These are phyloP conservation scores for Platysternon megacephalum DNA, from an alignment of 2,113 vertebrate genomes.

Conservation along the genomic window DNA sequence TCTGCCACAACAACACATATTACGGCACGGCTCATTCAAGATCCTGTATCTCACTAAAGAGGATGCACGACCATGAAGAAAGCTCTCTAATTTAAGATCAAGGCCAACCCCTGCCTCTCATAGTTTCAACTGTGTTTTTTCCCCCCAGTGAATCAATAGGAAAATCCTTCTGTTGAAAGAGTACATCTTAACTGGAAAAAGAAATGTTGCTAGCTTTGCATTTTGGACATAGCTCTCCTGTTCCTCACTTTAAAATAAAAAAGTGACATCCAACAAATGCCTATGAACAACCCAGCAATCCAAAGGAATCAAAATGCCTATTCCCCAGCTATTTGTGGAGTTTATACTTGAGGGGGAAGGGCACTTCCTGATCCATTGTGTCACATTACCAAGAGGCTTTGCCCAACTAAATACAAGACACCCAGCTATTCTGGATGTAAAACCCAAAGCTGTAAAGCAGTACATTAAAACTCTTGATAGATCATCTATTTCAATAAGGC, in stretches of 20 bases:
- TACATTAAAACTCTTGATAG: background rate
- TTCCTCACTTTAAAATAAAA: background rate
- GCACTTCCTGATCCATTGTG: background rate
- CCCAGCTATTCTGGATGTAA: background rate
- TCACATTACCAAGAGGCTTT: background rate
- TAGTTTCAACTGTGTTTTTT: background rate
- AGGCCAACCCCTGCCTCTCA: background rate
- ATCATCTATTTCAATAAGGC: background rate
- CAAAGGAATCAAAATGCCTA: background rate
- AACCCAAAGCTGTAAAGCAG: background rate
- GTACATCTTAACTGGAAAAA: background rate
- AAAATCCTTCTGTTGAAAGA: constrained; percentile 10
- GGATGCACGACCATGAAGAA: background rate
- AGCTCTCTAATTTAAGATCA: background rate
- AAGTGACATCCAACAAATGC: background rate
- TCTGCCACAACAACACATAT: background rate
- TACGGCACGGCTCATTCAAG: background rate
- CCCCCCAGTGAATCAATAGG: background rate
- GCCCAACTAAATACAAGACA: background rate
- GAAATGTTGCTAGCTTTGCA: background rate
- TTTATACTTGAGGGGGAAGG: background rate
- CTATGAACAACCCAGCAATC: background rate
- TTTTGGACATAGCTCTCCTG: background rate
- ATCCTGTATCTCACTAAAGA: background rate
- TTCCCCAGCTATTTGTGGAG: background rate